Base-by-base conservation (phyloP, 2,113 vertebrate genomes). In the Aptenodytes patagonicus region DNA sequence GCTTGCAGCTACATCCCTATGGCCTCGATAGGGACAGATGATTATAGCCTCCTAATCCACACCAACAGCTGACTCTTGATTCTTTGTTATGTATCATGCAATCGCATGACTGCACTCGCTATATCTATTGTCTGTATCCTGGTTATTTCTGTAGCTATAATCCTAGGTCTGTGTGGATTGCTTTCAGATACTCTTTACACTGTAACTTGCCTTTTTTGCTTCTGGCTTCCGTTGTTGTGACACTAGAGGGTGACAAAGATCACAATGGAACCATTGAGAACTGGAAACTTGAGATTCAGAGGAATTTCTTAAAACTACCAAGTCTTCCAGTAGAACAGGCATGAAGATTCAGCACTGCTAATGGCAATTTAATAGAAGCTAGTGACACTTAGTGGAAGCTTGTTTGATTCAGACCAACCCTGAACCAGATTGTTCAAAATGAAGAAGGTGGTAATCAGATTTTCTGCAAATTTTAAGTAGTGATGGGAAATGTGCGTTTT, bases 221-320 rank as follows among this genome's bases (percentile, higher is more conserved):
- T n/a, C 6, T 72, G 81, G 73, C 62, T 95, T 95, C 81, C 64
- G 6, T 69, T 70, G 83, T 61, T 6, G 0, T 55, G 93, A 93
- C 87, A 80, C 94, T 96, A 97, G 94, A 95, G 89, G 95, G 95
- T 96, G 95, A 94, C 91, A 96, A 85, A 95, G 95, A 93, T 87
- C 32, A 26, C 70, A 24, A 11, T 24, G 65, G 69, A 84, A 12
- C 21, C 38, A 14, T 51, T 84, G 52, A 38, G 40, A 89, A 49
- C 10, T 34, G 55, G 55, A 82, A 90, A 77, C 14, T 42, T 58
- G 55, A 73, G n/a, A 65, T 66, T 91, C 34, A 29, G 25, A 83
- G 47, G 17, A 38, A 15, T 77, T 89, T 94, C 49, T 82, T 6
- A 32, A 83, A 72, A 57, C 40, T 36, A 44, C 8, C 28, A 19